Base-by-base conservation (phyloP, 2,797 vertebrate genomes). In the Phataginus tetradactyla region DNA sequence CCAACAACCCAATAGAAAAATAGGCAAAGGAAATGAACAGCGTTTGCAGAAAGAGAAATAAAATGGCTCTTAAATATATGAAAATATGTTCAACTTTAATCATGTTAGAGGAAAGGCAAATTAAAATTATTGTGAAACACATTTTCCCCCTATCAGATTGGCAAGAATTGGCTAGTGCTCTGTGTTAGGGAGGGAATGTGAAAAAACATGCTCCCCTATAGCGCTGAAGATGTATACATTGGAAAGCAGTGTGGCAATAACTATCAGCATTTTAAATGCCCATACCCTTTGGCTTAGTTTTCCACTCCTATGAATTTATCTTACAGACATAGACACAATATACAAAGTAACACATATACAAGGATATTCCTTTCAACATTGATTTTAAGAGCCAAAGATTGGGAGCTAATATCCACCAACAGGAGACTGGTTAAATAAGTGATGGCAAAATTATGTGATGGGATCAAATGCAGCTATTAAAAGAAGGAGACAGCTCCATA, bases 1-100 rank as follows among this genome's bases (percentile, higher is more conserved):
- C 7, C 32, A 88, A 69, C 49, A 93, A 51, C 15, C 66, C 59
- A 72, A 20, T 29, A 66, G 90, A 88, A 96, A 83, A 85, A 23
- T 23, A 80, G 45, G 29, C 32, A 89, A 86, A 91, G 27, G 66
- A 72, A 89, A 91, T 86, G 68, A 90, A 83, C 23, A 90, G 51
- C 74, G 21, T 68, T 79, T 42, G 90, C 39, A 55, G 23, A 90
- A 90, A 66, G 2, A 11, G 77, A 90, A 86, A 66, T 25, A 68
- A 84, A 78, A 49, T 81, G 29, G 17, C 59, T 90, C 57, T 68
- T 85, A 72, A 77, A 14, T 39, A 39, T 64, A 18, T 53, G 72
- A 75, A 95, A 92, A 51, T 77, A 64, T 71, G 21, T 9, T 71
- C 39, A 42, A 59, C 25, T 92, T 86, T 75, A 57, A 63, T 86